Evolutionary conservation across 1,140 invertebrate genomes (phyloP), one percentile per base, ranked within the genome.

Genomic region (Drosophila rufa): DNA sequence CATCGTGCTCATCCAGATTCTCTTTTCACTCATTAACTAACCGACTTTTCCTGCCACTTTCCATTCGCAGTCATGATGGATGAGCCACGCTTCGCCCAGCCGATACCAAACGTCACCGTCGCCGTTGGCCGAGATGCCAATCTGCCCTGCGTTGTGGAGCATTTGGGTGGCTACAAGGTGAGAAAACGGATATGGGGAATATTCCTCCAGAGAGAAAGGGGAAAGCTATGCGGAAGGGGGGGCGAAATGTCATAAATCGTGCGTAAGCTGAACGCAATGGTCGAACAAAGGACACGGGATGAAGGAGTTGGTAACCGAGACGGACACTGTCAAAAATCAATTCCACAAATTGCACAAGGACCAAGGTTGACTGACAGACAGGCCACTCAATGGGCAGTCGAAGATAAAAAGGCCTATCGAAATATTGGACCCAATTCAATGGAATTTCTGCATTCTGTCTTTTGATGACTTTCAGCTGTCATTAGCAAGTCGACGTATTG

Each of bases 51-150:
- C 46, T 74, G 36, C n/a, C 30, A 36, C 79, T 80, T 57, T 75
- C 64, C 70, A 76, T 84, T 90, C 45, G 22, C 94, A 97, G 97
- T 96, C 61, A 94, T 97, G 85, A 96, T 96, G 60, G 96, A 97
- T 84, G 96, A 95, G 79, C 97, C 97, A 12, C 95, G 95, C 78
- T 98, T 98, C 90, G 96, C 96, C 19, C 97, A 97, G 92, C 96
- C 96, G 22, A 97, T 98, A 86, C 96, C 96, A 58, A 98, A 98
- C 93, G 96, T 97, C 68, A 98, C 97, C 4, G 97, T 98, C 51
- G 96, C 97, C 47, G 94, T 98, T 25, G 97, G 97, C 65, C 94
- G 97, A 84, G 97, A 98, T 92, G 97, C 97, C 46, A 97, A 95
- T 86, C 93, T 98, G 78, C 97, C 97, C 12, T 98, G 97, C 85